Base-by-base conservation (phyloP, 2,888 invertebrate genomes). In the Sialis lutaria region DNA sequence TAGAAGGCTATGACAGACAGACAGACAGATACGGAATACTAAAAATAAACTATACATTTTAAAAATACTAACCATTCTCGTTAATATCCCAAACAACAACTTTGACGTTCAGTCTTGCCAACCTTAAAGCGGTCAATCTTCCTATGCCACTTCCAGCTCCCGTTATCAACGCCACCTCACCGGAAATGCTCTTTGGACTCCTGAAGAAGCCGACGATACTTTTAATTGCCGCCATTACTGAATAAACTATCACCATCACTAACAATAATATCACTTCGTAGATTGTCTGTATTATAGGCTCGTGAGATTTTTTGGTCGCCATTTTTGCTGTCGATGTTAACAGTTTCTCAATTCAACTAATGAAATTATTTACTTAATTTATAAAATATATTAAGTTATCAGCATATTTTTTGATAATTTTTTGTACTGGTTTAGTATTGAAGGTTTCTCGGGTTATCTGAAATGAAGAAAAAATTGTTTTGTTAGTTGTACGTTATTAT, bases 71-170 rank as follows among this genome's bases (percentile, higher is more conserved):
- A 87, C 87, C 87, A 66, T 76, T 69, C 60, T 79, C 73, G 60
- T 89, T 87, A 54, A 93, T 82, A 64, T 95, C 93, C 92, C 92
- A 92, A 47, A 91, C 69, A 37, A 93, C 79, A 47, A 92, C 75
- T 51, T 74, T 79, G 53, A 84, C 83, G 46, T 86, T 85, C 48
- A 84, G 73, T 57, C 81, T 73, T 13, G 85, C 82, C 43, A 91
- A 70, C 54, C 82, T 72, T 54, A 82, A 63, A 2, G 87, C 80
- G 48, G 89, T 66, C 45, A 88, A 71, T 52, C 88, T 74, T 6
- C 91, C 91, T 10, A 91, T 68, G 4, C 90, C 91, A 35, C 83
- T 82, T 34, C 90, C 93, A 12, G 88, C 89, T 0, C 93, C 93
- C 0, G 93, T 93, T 32, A 93, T 79, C 42, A 93, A 70, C 0